Conservation (phyloP, 2,888 invertebrate species). For the Drosophila mayaguana region DNA sequence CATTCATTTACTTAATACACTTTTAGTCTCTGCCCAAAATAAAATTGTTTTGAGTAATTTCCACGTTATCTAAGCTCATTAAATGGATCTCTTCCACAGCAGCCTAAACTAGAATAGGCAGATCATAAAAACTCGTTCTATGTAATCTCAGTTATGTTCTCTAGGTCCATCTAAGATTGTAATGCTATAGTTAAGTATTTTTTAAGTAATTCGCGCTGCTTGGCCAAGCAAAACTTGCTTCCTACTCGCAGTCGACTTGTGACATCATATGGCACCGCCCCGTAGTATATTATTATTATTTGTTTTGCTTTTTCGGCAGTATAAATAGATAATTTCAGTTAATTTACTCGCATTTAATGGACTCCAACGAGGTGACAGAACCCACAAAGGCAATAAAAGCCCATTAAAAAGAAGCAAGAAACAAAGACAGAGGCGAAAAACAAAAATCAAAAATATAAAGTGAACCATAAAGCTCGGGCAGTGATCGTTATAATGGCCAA, state of each 20-base stretch:
- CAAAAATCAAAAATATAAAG: slow-evolving; percentile 13
- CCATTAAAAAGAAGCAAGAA: slow-evolving; percentile 14
- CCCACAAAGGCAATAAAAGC: slow-evolving; percentile 32
- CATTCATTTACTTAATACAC: background rate
- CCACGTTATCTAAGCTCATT: too few relatives aligned
- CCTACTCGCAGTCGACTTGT: slow-evolving; percentile 7
- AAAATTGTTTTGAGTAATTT: background rate
- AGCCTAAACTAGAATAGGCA: background rate
- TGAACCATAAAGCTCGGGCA: slow-evolving; percentile 49
- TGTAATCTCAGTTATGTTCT: background rate
- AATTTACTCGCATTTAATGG: slow-evolving; percentile 72
- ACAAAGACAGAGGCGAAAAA: slow-evolving; percentile 7
- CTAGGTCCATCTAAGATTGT: background rate
- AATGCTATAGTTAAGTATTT: background rate
- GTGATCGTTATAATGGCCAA: slow-evolving; percentile 42
- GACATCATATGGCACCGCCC: slow-evolving; percentile 49
- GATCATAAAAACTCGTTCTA: background rate
- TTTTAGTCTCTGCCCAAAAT: background rate
- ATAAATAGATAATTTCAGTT: slow-evolving; percentile 68
- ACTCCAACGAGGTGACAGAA: slow-evolving; percentile 57
- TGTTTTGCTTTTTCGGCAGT: slow-evolving; percentile 27
- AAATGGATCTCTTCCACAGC: background rate
- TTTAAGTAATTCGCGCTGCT: slow-evolving; percentile 5
- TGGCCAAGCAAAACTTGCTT: slow-evolving; percentile 8
- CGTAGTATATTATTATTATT: slow-evolving; percentile 7